Evolutionary conservation across 2,797 vertebrate genomes (phyloP), one percentile per base, ranked within the genome.

Genomic region (Meriones psammophilus): DNA sequence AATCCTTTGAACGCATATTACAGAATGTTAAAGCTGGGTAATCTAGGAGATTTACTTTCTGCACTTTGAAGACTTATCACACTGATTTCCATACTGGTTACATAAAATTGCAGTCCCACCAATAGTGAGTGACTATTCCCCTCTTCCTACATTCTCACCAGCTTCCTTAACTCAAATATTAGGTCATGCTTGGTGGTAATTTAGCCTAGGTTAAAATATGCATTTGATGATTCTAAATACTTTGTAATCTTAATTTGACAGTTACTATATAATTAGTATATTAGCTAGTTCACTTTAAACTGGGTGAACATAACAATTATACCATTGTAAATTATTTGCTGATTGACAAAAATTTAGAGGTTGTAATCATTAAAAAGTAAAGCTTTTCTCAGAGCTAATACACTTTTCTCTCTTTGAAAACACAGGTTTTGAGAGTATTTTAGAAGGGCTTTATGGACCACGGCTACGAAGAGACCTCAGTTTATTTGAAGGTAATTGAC

Each of bases 391-490:
- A 33, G 71, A 89, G 30, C 90, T 96, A 96, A 97, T 96, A 71
- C 30, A 56, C 13, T 94, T 93, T 93, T 95, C 58, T 97, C 20
- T 98, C 66, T 97, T 96, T 96, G 58, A 92, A 94, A 97, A 96
- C 68, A 94, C 98, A 99, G 99, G 99, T 97, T 99, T 99, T 99
- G 99, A 99, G 99, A 99, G 99, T 98, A 99, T 99, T 98, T 99
- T 99, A 98, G 99, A 99, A 99, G 99, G 99, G 98, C 99, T 99
- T 98, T 99, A 99, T 99, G 99, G 99, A 98, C 99, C 99, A 97
- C 98, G 99, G 98, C 99, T 99, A 98, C 98, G 99, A 98, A 99
- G 99, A 99, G 99, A 99, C 99, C 99, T 99, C 98, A 99, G 99
- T 98, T 99, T 99, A 99, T 99, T 99, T 99, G 99, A 99, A 98